Evolutionary conservation across 2,888 invertebrate genomes (phyloP).

Genomic region (Pteria penguin): DNA sequence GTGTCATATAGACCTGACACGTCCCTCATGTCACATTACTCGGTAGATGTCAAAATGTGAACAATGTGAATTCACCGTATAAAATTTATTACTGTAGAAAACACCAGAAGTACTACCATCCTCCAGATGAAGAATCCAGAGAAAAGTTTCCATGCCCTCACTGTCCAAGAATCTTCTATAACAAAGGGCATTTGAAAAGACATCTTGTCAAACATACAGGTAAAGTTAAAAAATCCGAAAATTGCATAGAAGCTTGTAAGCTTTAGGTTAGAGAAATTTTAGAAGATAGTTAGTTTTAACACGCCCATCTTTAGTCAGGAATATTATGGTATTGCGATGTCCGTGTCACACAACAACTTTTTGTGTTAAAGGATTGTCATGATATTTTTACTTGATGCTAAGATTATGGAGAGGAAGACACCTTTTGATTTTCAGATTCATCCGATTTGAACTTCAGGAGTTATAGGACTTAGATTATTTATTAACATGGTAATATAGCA

Average conservation of each 20-base stretch:
- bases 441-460: no score
- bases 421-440: no score
- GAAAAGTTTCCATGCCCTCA: conserved; percentile 30
- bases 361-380: no score
- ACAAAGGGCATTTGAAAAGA: conserved; percentile 33
- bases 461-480: no score
- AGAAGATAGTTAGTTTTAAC: neutral
- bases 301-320: neutral
- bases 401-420: no score
- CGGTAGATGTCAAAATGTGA: no score
- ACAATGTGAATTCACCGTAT: no score
- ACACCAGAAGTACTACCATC: conserved; percentile 29
- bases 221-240: no score
- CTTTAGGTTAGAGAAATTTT: neutral
- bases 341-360: no score
- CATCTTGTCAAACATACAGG: conserved; percentile 38
- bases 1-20: no score
- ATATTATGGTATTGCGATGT: neutral
- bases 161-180: conserved; percentile 35
- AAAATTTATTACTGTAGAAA: conserved; percentile 19
- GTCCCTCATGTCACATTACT: no score
- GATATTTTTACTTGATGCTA: neutral
- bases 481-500: no score
- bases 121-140: conserved; percentile 7
- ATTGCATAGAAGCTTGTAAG: neutral